Evolutionary conservation across 2,888 invertebrate genomes (phyloP), one percentile per base, ranked within the genome.

Genomic region (Tupiocoris notatus): DNA sequence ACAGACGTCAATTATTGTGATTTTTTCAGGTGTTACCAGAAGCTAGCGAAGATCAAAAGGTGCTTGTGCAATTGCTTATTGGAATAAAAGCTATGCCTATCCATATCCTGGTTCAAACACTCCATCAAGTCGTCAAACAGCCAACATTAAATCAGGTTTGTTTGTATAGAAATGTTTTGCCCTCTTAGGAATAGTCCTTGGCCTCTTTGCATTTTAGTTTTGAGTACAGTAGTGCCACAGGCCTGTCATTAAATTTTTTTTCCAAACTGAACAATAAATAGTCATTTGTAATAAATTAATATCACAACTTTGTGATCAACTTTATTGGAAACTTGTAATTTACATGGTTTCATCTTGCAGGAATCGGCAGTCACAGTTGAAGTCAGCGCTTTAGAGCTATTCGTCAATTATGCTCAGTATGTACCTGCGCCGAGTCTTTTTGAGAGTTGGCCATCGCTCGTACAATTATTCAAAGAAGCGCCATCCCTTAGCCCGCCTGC

Each of bases 41-140:
- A 82, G 89, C 90, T 18, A 89, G 89, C 80, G 82, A 86, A 2
- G 89, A 89, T 79, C 94, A 94, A 84, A 86, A 89, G 80, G 89
- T 92, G 78, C 86, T 94, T 81, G 93, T 95, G 12, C 89, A 92
- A 79, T 85, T 95, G 79, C 89, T 95, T 64, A 89, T 91, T 71
- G 91, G 92, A 39, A 91, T 95, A 79, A 88, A 92, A 79, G 92
- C 93, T 0, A 90, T 95, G 86, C 93, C 94, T 1, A 89, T 93
- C 81, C 94, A 94, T 82, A 91, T 91, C 71, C 87, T 94, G 81
- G 90, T 95, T 65, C 91, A 92, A 84, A 92, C 92, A 2, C 89
- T 94, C 20, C 90, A 91, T 81, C 91, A 91, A 82, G 92, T 94
- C 77, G 89, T 95, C 25, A 92, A 91, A 83, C 90, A 91, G 78